These are phyloP conservation scores for Eulimnadia texana DNA, from an alignment of 1,140 invertebrate species.

Conservation along the genomic window DNA sequence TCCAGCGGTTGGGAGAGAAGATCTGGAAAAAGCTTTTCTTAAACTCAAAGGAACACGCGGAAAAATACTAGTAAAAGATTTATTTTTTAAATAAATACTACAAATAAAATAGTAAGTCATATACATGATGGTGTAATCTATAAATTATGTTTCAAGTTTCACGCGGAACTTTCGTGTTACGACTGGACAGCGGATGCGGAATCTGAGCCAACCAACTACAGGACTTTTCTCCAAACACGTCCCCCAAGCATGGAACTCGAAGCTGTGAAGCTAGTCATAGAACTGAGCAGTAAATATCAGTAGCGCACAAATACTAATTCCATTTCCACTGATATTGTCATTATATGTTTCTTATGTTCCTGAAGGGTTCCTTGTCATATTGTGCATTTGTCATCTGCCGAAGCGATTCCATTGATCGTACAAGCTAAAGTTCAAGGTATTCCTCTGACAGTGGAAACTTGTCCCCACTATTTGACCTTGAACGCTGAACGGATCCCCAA, in stretches of 20 bases:
- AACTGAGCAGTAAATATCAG: conserved; percentile 28
- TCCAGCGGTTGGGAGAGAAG: conserved; percentile 37
- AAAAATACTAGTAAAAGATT: conserved; percentile 44
- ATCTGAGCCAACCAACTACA: conserved; percentile 39
- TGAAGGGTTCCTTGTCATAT: conserved; percentile 51
- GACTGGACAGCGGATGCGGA: conserved; percentile 7
- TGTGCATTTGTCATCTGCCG: conserved; percentile 50
- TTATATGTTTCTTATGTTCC: too few species aligned
- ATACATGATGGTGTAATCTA: conserved; percentile 2
- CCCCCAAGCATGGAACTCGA: conserved; percentile 48
- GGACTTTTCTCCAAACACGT: conserved; percentile 44
- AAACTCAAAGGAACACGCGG: conserved; percentile 38
- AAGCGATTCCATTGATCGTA: conserved; percentile 34
- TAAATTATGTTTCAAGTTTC: conserved; percentile 42
- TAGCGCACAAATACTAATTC: too few species aligned
- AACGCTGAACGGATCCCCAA: conserved; percentile 43
- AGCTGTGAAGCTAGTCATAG: conserved; percentile 42
- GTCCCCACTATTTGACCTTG: conserved; percentile 51
- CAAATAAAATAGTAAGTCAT: conserved; percentile 16
- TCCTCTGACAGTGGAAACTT: conserved; percentile 49
- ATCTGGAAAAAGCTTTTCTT: conserved; percentile 39
- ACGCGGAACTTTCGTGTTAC: conserved; percentile 40
- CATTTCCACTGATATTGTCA: too few species aligned
- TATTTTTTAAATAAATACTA: too few species aligned
- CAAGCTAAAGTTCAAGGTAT: conserved; percentile 31